phyloP scores from a whole-genome alignment of 2,888 invertebrate genomes.

The Cactoblastis cactorum region DNA sequence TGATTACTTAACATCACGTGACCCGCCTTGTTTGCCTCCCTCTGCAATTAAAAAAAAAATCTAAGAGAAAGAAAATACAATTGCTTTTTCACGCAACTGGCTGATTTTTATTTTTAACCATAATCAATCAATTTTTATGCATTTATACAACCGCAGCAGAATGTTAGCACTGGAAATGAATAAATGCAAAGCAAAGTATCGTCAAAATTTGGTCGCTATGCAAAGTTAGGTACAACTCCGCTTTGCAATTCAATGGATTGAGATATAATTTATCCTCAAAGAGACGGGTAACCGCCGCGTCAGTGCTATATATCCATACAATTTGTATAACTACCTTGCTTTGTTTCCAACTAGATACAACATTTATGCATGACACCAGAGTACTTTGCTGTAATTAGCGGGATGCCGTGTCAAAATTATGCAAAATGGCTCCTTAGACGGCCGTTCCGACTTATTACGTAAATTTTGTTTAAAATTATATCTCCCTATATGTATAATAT shows the following conservation, averaged over 20 bases:
- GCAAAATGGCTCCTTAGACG: slow-evolving; percentile 27
- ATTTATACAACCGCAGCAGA: not conserved
- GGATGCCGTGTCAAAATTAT: slow-evolving; percentile 26
- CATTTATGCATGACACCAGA: slow-evolving; percentile 12
- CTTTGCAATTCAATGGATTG: slow-evolving; percentile 38
- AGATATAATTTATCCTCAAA: slow-evolving; percentile 28
- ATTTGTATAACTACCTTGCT: slow-evolving; percentile 2
- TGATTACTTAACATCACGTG: no score
- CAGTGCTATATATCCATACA: not conserved
- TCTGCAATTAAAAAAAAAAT: no score
- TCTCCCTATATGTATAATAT: slow-evolving; percentile 32
- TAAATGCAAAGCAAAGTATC: slow-evolving; percentile 16
- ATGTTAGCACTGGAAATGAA: slow-evolving; percentile 10
- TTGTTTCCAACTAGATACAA: slow-evolving; percentile 5
- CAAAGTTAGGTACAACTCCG: slow-evolving; percentile 31
- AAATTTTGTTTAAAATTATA: slow-evolving; percentile 25
- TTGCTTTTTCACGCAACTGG: no score
- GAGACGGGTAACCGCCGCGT: slow-evolving; percentile 9
- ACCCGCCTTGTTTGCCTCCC: no score
- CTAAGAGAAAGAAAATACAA: no score
- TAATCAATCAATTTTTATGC: no score
- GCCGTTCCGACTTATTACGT: slow-evolving; percentile 26
- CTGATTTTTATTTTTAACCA: no score
- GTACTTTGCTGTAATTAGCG: slow-evolving; percentile 13
- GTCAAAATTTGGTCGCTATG: slow-evolving; percentile 25